phyloP scores from a whole-genome alignment of 2,888 invertebrate species.

The Cybosia mesomella region DNA sequence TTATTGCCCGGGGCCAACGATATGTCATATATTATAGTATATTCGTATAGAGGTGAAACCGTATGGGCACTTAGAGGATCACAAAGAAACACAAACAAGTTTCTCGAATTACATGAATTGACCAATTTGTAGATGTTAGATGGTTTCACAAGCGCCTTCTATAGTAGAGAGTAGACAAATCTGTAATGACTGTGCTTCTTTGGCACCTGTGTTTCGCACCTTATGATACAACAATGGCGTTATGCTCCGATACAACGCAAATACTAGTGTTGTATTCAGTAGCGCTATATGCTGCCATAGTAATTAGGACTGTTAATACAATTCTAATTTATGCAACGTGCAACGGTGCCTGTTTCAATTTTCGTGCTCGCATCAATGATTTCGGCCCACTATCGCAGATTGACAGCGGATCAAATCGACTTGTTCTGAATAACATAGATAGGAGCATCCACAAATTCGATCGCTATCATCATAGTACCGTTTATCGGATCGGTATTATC shows the following conservation, averaged over 20 bases:
- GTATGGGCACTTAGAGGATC: slow-evolving; percentile 63
- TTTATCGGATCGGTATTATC: slow-evolving; percentile 59
- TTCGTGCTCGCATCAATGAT: slow-evolving; percentile 65
- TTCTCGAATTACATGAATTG: slow-evolving; percentile 71
- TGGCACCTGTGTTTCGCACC: slow-evolving; percentile 59
- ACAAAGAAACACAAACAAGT: slow-evolving; percentile 72
- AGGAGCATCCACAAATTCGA: slow-evolving; percentile 54
- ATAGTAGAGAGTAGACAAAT: slow-evolving; percentile 62
- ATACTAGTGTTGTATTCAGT: slow-evolving; percentile 62
- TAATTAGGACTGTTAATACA: slow-evolving; percentile 75
- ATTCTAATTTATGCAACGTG: slow-evolving; percentile 66
- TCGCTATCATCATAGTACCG: slow-evolving; percentile 57
- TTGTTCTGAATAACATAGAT: slow-evolving; percentile 61
- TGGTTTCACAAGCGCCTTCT: slow-evolving; percentile 72
- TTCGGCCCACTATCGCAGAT: slow-evolving; percentile 59
- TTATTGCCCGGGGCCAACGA: no score
- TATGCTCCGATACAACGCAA: slow-evolving; percentile 57
- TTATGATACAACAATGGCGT: slow-evolving; percentile 64
- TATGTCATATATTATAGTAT: slow-evolving; percentile 55
- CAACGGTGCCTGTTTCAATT: slow-evolving; percentile 61
- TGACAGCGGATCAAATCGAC: slow-evolving; percentile 59
- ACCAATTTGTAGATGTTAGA: slow-evolving; percentile 75
- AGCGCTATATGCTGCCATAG: slow-evolving; percentile 59
- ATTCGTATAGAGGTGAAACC: slow-evolving; percentile 64
- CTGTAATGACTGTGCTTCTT: slow-evolving; percentile 74